Evolutionary conservation across 2,888 invertebrate species (phyloP).

Genomic region (Neoitamus cyanurus): DNA sequence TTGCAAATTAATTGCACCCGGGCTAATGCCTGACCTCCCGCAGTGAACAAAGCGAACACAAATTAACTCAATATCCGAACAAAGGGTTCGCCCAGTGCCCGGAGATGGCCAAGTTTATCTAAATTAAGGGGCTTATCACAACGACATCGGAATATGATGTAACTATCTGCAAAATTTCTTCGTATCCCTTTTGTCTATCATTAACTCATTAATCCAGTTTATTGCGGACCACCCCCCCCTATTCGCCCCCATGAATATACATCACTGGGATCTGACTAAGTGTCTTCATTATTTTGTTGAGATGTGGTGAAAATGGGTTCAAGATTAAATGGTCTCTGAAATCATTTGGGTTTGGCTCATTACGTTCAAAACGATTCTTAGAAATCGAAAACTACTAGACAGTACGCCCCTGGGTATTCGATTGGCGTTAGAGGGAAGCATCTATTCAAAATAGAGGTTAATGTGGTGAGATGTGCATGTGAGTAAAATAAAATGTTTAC

Average conservation of each 20-base stretch:
- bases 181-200: slow-evolving; percentile 33
- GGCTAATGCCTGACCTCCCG: not conserved
- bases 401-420: not conserved
- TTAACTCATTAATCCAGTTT: slow-evolving; percentile 46
- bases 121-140: slow-evolving; percentile 14
- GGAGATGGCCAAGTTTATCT: not conserved
- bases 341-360: slow-evolving; percentile 41
- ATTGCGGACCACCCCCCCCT: slow-evolving; percentile 9
- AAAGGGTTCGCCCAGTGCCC: not conserved
- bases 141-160: slow-evolving; percentile 17
- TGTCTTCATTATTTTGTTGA: slow-evolving; percentile 41
- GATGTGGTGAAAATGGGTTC: slow-evolving; percentile 45
- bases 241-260: slow-evolving; percentile 37
- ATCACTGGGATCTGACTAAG: slow-evolving; percentile 31
- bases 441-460: not conserved
- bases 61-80: slow-evolving; percentile 5
- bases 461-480: not conserved
- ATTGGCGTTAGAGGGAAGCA: not conserved
- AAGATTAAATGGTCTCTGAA: slow-evolving; percentile 45
- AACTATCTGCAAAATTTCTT: slow-evolving; percentile 25
- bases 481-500: not conserved
- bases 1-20: not conserved
- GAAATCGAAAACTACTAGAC: slow-evolving; percentile 33
- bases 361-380: slow-evolving; percentile 29
- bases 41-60: not conserved